Evolutionary conservation across 2,113 vertebrate species (phyloP).

Genomic region (Apodemus speciosus): DNA sequence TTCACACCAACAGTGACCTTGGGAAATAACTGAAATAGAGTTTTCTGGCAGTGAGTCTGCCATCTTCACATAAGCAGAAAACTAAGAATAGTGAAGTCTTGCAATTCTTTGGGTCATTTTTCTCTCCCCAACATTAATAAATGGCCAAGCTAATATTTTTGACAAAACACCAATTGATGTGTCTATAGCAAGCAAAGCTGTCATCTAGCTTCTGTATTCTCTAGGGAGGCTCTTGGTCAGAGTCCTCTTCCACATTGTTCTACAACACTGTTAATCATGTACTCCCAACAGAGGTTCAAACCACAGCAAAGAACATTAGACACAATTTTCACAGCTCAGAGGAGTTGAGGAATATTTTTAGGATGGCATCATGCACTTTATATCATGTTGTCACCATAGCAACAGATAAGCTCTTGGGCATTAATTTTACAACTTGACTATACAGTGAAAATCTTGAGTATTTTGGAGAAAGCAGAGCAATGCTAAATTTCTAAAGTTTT

Average conservation of each 20-base stretch:
- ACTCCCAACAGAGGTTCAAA: constrained; percentile 26
- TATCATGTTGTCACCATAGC: not conserved
- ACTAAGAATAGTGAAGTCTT: constrained; percentile 27
- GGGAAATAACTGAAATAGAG: not conserved
- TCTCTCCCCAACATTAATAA: constrained; percentile 46
- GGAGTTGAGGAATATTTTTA: constrained; percentile 36
- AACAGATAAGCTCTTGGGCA: not conserved
- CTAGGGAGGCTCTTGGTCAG: constrained; percentile 31
- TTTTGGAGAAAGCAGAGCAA: not conserved
- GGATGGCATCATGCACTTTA: not conserved
- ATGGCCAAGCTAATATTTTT: constrained; percentile 32
- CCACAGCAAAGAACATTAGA: not conserved
- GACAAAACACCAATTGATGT: not conserved
- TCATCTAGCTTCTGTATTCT: not conserved
- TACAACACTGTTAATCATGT: constrained; percentile 6
- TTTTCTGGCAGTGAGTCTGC: not conserved
- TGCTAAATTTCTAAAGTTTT: not conserved
- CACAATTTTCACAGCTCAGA: constrained; percentile 19
- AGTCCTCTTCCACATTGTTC: not conserved
- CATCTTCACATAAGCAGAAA: not conserved
- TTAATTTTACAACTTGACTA: constrained; percentile 3
- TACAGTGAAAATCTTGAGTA: not conserved
- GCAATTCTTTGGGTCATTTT: constrained; percentile 19
- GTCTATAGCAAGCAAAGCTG: not conserved
- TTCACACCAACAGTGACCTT: not conserved